These are phyloP conservation scores for Ophioninae sp. DNA, from an alignment of 2,888 invertebrate genomes.

Conservation along the genomic window DNA sequence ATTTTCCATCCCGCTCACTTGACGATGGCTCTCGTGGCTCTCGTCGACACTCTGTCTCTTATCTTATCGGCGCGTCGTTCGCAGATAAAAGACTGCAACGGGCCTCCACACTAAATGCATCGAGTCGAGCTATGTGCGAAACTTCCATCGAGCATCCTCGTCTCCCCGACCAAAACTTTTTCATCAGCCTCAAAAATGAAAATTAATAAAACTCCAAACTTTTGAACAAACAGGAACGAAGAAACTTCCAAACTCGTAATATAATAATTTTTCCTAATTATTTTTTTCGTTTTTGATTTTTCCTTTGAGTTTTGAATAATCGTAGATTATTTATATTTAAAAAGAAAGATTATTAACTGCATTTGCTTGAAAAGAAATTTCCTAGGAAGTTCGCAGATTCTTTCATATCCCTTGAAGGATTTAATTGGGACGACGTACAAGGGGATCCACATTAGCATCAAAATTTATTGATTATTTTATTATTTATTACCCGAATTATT, in stretches of 20 bases:
- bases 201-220: background rate
- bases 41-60: conserved; percentile 36
- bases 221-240: background rate
- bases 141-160: conserved; percentile 22
- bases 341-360: background rate
- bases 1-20: conserved; percentile 55
- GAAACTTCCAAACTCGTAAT: background rate
- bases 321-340: background rate
- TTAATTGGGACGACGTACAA: no score
- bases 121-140: conserved; percentile 48
- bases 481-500: no score
- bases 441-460: no score
- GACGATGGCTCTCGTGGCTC: conserved; percentile 48
- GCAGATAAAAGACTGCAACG: conserved; percentile 62
- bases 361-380: no score
- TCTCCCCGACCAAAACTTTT: conserved; percentile 39
- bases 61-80: conserved; percentile 61
- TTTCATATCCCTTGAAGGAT: no score
- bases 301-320: background rate
- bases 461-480: no score
- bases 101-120: conserved; percentile 60
- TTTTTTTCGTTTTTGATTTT: background rate
- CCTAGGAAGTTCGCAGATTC: no score
- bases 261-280: background rate
- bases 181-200: conserved; percentile 7